phyloP scores from a whole-genome alignment of 2,113 vertebrate genomes.

The Odobenus rosmarus region DNA sequence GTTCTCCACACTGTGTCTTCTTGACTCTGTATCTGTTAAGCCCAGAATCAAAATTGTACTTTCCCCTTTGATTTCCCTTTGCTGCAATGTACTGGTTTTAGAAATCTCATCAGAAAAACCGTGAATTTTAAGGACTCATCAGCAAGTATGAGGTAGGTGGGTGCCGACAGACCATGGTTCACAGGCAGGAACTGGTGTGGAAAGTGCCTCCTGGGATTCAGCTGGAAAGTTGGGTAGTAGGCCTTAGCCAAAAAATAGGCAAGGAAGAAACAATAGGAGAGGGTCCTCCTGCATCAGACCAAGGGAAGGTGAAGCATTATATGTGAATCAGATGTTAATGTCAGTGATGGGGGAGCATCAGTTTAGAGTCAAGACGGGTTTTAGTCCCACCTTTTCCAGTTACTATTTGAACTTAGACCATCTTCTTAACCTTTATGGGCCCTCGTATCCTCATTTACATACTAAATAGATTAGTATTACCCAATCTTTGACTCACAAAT shows the following conservation, averaged over 20 bases:
- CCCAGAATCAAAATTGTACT: not conserved
- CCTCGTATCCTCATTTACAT: not conserved
- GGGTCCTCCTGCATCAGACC: not conserved
- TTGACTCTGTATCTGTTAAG: not conserved
- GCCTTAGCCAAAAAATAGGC: too few species aligned
- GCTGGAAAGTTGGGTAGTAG: not conserved
- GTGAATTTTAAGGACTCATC: conserved; percentile 34
- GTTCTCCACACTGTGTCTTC: not conserved
- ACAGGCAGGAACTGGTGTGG: not conserved
- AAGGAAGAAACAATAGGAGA: not conserved
- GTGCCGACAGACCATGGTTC: not conserved
- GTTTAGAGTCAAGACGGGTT: not conserved
- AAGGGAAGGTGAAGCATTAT: not conserved
- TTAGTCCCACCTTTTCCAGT: not conserved
- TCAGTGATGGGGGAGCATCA: not conserved
- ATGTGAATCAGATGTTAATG: not conserved
- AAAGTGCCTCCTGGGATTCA: not conserved
- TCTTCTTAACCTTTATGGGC: not conserved
- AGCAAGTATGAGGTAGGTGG: not conserved
- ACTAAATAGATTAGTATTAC: conserved; percentile 29
- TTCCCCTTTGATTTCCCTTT: not conserved
- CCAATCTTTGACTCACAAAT: conserved; percentile 23
- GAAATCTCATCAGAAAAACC: not conserved
- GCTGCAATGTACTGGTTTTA: not conserved
- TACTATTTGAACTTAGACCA: not conserved